phyloP scores from a whole-genome alignment of 2,888 invertebrate genomes.

The Venusia cambrica region DNA sequence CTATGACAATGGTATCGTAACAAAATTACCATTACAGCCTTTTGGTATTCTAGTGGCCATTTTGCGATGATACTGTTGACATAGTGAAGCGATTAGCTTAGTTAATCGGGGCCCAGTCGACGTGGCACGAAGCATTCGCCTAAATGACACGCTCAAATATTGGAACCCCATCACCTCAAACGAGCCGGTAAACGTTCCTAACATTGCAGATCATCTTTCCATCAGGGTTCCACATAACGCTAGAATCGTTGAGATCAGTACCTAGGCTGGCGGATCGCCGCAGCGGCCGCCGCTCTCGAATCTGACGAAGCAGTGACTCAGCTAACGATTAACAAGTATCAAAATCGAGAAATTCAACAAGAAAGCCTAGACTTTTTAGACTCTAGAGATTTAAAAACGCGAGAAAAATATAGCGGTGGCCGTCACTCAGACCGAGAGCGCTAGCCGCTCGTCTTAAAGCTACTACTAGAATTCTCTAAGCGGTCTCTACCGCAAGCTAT shows the following conservation, averaged over 20 bases:
- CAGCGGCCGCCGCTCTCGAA: constrained; percentile 63
- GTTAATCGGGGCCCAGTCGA: constrained; percentile 62
- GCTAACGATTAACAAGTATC: constrained; percentile 41
- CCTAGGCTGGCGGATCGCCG: constrained; percentile 61
- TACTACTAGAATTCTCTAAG: constrained; percentile 75
- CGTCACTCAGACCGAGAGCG: constrained; percentile 61
- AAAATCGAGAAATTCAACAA: constrained; percentile 42
- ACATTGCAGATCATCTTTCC: too few species aligned
- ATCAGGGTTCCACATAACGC: constrained; percentile 42
- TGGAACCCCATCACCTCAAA: constrained; percentile 27
- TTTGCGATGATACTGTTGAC: too few species aligned
- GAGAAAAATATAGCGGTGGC: constrained; percentile 44
- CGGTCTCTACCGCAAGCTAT: constrained; percentile 80
- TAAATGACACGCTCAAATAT: constrained; percentile 44
- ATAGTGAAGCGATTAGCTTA: too few species aligned
- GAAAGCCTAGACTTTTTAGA: constrained; percentile 48
- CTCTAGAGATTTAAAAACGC: constrained; percentile 48
- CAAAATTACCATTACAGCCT: too few species aligned
- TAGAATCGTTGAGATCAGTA: constrained; percentile 61
- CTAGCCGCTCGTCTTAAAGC: constrained; percentile 73
- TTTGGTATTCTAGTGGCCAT: too few species aligned
- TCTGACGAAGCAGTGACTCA: constrained; percentile 47
- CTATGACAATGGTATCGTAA: too few species aligned
- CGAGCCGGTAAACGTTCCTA: too few species aligned
- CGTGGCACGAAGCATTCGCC: constrained; percentile 68